Evolutionary conservation across 1,140 invertebrate species (phyloP).

Genomic region (Ridgeia piscesae): DNA sequence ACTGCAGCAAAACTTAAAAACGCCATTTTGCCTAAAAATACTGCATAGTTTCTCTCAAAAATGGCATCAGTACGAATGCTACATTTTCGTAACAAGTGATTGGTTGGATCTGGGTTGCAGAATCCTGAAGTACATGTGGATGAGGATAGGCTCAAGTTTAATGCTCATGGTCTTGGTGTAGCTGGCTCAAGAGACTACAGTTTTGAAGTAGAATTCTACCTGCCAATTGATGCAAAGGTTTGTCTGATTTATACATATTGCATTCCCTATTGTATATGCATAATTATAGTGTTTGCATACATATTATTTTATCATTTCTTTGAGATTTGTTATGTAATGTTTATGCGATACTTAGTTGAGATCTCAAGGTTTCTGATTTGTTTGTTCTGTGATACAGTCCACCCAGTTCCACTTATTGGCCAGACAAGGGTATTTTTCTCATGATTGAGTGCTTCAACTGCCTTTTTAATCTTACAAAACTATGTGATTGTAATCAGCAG

Average conservation of each 20-base stretch:
- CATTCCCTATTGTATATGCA: neutral
- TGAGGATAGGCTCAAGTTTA: constrained; percentile 50
- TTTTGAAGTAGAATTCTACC: constrained; percentile 73
- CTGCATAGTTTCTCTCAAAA: no score
- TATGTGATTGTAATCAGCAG: neutral
- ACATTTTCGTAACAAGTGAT: neutral
- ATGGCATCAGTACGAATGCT: no score
- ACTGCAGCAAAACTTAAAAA: no score
- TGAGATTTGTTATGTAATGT: neutral
- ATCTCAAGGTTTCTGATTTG: neutral
- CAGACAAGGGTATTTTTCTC: neutral
- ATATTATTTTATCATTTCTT: neutral
- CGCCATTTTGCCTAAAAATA: no score
- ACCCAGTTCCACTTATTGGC: neutral
- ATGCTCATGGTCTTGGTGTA: constrained; percentile 51
- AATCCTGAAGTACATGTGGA: constrained; percentile 53
- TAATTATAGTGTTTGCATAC: neutral
- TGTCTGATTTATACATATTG: constrained; percentile 29
- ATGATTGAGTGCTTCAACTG: neutral
- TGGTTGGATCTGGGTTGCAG: constrained; percentile 26
- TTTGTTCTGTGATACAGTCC: neutral
- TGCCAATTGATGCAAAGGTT: constrained; percentile 70
- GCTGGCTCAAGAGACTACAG: constrained; percentile 64
- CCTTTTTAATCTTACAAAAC: neutral
- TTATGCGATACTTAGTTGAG: neutral